Conservation (phyloP, 1,140 invertebrate genomes). For the Drosophila aff. region DNA sequence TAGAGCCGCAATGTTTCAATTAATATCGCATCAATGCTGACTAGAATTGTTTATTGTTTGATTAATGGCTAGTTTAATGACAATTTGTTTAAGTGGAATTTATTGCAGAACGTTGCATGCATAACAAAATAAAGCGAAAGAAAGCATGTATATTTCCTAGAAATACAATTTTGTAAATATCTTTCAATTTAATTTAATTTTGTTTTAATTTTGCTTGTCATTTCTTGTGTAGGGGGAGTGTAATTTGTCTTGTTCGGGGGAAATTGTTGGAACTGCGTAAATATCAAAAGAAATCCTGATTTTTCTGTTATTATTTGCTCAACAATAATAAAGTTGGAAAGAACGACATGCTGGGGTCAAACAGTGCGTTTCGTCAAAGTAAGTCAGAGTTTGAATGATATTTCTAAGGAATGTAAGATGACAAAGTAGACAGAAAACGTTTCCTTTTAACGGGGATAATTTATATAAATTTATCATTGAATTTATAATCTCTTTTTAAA, state of each 20-base stretch:
- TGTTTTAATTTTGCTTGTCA: neutral
- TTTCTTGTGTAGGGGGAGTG: constrained; percentile 1
- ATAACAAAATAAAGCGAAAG: constrained; percentile 17
- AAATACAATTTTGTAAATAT: constrained; percentile 4
- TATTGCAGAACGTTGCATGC: constrained; percentile 46
- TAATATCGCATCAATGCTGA: constrained; percentile 19
- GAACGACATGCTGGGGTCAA: constrained; percentile 40
- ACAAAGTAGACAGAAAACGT: no score
- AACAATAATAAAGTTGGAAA: constrained; percentile 34
- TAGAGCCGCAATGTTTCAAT: constrained; percentile 35
- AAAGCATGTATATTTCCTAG: neutral
- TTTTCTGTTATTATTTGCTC: constrained; percentile 31
- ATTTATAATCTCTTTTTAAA: no score
- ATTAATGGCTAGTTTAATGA: constrained; percentile 45
- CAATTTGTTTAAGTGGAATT: constrained; percentile 33
- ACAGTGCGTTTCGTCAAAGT: constrained; percentile 22
- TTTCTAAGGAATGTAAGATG: no score
- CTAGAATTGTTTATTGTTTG: constrained; percentile 37
- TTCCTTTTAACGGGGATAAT: no score
- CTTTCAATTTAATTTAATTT: constrained; percentile 2
- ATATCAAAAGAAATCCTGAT: constrained; percentile 32
- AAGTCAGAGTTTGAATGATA: neutral
- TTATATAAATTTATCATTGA: no score
- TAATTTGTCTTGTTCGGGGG: constrained; percentile 9
- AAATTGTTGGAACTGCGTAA: constrained; percentile 24